Conservation (phyloP, 2,888 invertebrate genomes). For the Stratiomys singularior region DNA sequence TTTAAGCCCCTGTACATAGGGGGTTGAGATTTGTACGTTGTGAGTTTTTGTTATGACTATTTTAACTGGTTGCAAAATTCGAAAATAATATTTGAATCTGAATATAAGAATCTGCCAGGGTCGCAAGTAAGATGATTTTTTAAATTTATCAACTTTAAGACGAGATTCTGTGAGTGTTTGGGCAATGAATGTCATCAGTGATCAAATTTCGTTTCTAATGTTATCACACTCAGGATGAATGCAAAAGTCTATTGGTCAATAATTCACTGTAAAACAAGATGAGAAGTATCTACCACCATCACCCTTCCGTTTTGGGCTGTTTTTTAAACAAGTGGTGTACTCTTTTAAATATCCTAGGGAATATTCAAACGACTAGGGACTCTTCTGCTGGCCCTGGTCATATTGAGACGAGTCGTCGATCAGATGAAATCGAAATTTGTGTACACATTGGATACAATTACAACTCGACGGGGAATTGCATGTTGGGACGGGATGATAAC, state of each 20-base stretch:
- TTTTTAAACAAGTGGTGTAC: slow-evolving; percentile 22
- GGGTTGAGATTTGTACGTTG: no score
- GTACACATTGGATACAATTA: slow-evolving; percentile 56
- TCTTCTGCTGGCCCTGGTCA: background rate
- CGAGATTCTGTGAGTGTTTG: no score
- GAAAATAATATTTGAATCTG: no score
- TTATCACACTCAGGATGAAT: background rate
- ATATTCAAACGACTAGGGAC: slow-evolving; percentile 28
- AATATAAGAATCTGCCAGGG: no score
- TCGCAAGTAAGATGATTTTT: no score
- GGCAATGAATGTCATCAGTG: background rate
- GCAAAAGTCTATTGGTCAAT: slow-evolving; percentile 5
- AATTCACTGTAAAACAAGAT: background rate
- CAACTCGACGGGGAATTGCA: slow-evolving; percentile 50
- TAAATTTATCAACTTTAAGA: no score
- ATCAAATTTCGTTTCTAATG: slow-evolving; percentile 8
- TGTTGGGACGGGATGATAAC: slow-evolving; percentile 54
- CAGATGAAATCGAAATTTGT: slow-evolving; percentile 53
- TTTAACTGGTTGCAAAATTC: no score
- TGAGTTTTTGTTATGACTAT: no score
- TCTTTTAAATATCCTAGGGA: slow-evolving; percentile 39
- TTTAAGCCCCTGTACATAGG: no score
- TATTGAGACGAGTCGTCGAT: slow-evolving; percentile 16
- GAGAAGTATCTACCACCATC: background rate
- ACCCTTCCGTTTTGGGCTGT: background rate